Conservation (phyloP, 2,888 invertebrate genomes). For the Eupeodes luniger region DNA sequence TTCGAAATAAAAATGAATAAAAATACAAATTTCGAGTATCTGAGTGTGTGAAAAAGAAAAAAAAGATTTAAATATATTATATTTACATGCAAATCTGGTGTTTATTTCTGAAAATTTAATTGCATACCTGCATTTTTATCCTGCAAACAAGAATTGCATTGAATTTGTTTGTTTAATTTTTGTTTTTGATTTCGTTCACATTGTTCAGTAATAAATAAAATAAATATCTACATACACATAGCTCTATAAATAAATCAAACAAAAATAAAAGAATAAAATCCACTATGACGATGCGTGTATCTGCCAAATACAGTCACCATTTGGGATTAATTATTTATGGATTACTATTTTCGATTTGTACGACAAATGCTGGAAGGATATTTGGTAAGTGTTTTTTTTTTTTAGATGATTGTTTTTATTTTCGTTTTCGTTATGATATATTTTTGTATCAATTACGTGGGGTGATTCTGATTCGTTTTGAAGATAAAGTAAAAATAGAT, state of each 20-base stretch:
- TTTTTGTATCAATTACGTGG: background rate
- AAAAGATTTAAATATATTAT: constrained; percentile 1
- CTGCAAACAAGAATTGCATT: constrained; percentile 2
- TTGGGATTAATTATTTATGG: constrained; percentile 84
- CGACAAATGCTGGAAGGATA: constrained; percentile 82
- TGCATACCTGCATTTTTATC: background rate
- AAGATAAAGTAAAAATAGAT: background rate
- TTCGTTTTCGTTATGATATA: background rate
- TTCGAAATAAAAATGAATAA: constrained; percentile 40
- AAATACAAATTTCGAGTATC: constrained; percentile 9
- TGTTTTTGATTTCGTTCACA: background rate
- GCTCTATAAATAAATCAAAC: background rate
- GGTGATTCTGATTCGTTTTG: background rate
- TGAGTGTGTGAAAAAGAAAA: background rate
- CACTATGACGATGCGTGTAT: constrained; percentile 83
- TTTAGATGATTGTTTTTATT: constrained; percentile 1
- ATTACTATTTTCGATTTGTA: constrained; percentile 81
- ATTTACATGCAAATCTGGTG: constrained; percentile 31
- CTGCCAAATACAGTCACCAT: constrained; percentile 83
- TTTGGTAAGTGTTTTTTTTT: constrained; percentile 82
- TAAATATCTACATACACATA: background rate
- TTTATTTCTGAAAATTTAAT: constrained; percentile 25
- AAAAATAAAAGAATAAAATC: constrained; percentile 16
- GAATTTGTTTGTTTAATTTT: constrained; percentile 3
- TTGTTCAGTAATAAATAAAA: constrained; percentile 3